phyloP scores from a whole-genome alignment of 2,113 vertebrate genomes.

The Herpailurus yagouaroundi region DNA sequence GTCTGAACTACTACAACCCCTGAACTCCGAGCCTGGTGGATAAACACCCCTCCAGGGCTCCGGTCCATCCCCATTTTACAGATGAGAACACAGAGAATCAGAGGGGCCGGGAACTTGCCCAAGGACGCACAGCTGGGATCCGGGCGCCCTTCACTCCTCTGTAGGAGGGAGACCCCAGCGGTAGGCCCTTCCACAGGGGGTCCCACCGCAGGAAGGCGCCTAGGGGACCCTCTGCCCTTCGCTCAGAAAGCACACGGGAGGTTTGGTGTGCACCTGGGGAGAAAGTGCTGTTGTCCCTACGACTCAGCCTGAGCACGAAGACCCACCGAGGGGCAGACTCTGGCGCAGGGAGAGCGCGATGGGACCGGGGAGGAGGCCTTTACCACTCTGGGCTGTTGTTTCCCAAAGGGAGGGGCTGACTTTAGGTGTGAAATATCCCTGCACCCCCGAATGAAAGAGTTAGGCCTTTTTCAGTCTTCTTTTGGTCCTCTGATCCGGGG shows the following conservation, averaged over 20 bases:
- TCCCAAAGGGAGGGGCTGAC: neutral
- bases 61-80: accelerated
- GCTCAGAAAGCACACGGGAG: neutral
- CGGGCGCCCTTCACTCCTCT: neutral
- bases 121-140: neutral
- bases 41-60: accelerated
- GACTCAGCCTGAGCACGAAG: neutral
- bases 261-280: neutral
- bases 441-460: neutral
- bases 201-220: neutral
- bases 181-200: too few relatives aligned
- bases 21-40: neutral
- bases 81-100: neutral
- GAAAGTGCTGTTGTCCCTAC: neutral
- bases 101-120: neutral
- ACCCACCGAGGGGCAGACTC: neutral
- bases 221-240: neutral
- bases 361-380: too few relatives aligned
- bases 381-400: neutral
- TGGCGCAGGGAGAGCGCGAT: too few relatives aligned
- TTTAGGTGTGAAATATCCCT: neutral
- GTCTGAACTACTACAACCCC: neutral
- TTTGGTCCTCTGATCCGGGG: neutral
- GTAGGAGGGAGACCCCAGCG: neutral
- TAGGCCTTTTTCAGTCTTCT: neutral